Evolutionary conservation across 2,888 invertebrate genomes (phyloP), one percentile per base, ranked within the genome.

Genomic region (Spisula solida): DNA sequence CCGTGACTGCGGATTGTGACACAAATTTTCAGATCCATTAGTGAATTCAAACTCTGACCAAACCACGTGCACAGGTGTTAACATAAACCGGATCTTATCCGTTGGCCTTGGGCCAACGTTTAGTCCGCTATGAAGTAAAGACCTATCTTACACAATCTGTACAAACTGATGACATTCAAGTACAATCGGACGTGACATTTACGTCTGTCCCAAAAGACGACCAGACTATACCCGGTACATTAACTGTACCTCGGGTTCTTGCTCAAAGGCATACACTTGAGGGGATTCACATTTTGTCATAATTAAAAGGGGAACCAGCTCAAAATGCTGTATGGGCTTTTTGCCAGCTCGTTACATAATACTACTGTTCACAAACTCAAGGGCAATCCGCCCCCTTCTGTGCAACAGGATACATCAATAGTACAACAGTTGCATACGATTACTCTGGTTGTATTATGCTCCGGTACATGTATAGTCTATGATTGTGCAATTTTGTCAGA

Each of bases 221-320:
- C n/a, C n/a, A n/a, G n/a, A n/a, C n/a, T n/a, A n/a, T n/a, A n/a
- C n/a, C n/a, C 29, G 29, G 80, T 48, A n/a, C 16, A n/a, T 0
- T 20, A 55, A 47, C 14, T 29, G 10, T 47, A 31, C 55, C 31
- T 56, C 78, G 87, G 18, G 82, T 92, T 34, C 29, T 92, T 1
- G 89, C 86, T 47, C 89, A 92, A 82, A 85, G 89, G 48, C 66
- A 89, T 25, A 88, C 88, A 34, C 14, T 56, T 66, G 80, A 81
- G 79, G 86, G 87, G 55, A 10, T 88, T 14, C 84, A 91, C 66
- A 89, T 85, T 89, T 83, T 92, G 41, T 87, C 87, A 8, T 90
- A 90, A 14, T 60, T 87, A 48, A 78, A 81, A n/a, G 88, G 92
- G 31, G 87, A 90, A 87, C 90, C 91, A 70, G 70, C 88, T 47